These are phyloP conservation scores for Eurypyga helias DNA, from an alignment of 2,113 vertebrate genomes.

Conservation along the genomic window DNA sequence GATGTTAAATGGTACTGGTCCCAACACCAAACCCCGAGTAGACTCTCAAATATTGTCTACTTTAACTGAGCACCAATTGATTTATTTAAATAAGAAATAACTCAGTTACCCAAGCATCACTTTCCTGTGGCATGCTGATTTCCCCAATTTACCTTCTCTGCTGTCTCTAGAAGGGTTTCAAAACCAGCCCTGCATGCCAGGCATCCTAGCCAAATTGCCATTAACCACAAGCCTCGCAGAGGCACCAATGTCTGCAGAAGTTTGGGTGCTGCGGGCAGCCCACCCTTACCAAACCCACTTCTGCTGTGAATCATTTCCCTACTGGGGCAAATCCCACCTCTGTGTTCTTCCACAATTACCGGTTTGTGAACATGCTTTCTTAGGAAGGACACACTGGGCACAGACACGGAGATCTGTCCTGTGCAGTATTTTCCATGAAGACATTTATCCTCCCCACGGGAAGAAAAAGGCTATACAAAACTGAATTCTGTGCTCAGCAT, in stretches of 20 bases:
- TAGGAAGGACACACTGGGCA: not conserved
- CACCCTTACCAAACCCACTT: not conserved
- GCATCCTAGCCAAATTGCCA: not conserved
- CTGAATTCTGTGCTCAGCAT: not conserved
- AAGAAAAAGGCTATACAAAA: not conserved
- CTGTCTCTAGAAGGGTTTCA: not conserved
- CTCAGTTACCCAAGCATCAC: not conserved
- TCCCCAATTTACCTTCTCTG: not conserved
- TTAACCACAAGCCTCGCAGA: not conserved
- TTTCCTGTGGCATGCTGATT: not conserved
- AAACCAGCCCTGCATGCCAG: not conserved
- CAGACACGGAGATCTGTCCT: not conserved
- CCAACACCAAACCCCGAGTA: too few species aligned
- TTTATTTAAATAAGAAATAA: not conserved
- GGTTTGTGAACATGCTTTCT: rapidly evolving
- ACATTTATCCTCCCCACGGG: not conserved
- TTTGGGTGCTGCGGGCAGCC: not conserved
- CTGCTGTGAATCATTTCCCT: not conserved
- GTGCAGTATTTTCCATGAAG: not conserved
- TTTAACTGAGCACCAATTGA: not conserved
- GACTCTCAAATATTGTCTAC: not conserved
- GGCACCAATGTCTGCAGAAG: rapidly evolving
- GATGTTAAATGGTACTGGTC: too few species aligned
- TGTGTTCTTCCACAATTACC: rapidly evolving
- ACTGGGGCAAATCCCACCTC: not conserved